Conservation (phyloP, 2,888 invertebrate genomes). For the Polyploca ridens region DNA sequence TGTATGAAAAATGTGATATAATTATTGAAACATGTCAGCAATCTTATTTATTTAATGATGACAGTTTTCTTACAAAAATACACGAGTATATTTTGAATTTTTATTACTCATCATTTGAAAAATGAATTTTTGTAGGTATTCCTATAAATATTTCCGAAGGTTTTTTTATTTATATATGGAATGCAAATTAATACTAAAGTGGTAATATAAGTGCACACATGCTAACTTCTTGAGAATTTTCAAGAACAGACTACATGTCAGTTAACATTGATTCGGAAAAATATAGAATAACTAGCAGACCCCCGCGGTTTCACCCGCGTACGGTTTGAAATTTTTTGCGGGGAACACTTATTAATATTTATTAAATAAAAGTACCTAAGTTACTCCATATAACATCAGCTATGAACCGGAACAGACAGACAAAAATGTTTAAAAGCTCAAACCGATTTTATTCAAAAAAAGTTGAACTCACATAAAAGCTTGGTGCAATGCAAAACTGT, state of each 20-base stretch:
- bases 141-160: conserved; percentile 14
- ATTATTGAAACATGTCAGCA: background rate
- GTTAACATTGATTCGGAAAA: too few relatives aligned
- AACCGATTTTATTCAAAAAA: too few relatives aligned
- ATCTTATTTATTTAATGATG: background rate
- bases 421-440: too few relatives aligned
- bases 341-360: too few relatives aligned
- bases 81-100: background rate
- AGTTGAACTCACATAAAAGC: too few relatives aligned
- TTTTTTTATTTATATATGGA: conserved; percentile 20
- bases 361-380: too few relatives aligned
- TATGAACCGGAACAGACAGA: too few relatives aligned
- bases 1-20: conserved; percentile 20
- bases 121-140: conserved; percentile 14
- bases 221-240: conserved; percentile 13
- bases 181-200: conserved; percentile 20
- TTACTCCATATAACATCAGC: too few relatives aligned
- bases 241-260: background rate
- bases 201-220: conserved; percentile 8
- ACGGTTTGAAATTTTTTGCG: too few relatives aligned
- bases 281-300: too few relatives aligned
- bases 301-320: too few relatives aligned
- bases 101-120: conserved; percentile 16
- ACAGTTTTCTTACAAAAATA: conserved; percentile 1
- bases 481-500: too few relatives aligned